phyloP scores from a whole-genome alignment of 2,797 vertebrate genomes.

The Leuciscus waleckii region DNA sequence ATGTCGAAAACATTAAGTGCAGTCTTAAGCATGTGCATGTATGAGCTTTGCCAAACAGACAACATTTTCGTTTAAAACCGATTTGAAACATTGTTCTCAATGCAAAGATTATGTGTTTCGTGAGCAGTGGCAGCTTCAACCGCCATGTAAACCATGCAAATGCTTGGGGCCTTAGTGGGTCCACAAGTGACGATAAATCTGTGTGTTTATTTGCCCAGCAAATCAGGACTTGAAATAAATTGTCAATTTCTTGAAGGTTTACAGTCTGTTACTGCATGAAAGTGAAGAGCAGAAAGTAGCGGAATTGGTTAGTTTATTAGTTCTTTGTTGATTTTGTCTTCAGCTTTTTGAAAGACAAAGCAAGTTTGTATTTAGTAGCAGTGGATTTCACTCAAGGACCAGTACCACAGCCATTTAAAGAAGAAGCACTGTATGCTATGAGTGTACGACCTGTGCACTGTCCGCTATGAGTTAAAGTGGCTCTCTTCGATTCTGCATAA shows the following conservation, averaged over 20 bases:
- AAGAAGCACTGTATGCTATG: conserved; percentile 17
- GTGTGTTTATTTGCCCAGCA: neutral
- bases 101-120: neutral
- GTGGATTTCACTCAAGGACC: neutral
- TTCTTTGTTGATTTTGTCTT: neutral
- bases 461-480: neutral
- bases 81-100: conserved; percentile 4
- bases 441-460: conserved; percentile 14
- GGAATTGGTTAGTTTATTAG: conserved; percentile 17
- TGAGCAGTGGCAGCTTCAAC: conserved; percentile 11
- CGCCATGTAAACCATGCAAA: conserved; percentile 20
- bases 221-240: neutral
- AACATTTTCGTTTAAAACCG: neutral
- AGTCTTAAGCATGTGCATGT: neutral
- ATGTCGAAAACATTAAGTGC: neutral
- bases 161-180: neutral
- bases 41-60: neutral
- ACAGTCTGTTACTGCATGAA: neutral
- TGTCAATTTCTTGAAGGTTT: neutral
- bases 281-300: conserved; percentile 11
- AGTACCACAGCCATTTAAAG: conserved; percentile 23
- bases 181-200: neutral
- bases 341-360: conserved; percentile 15
- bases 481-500: conserved; percentile 1
- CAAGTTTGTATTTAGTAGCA: conserved; percentile 24